A percentile compares a stretch with the other conserved stretches of the same genome.
phyloP scores from a whole-genome alignment of 2,113 vertebrate species.

The Scopus umbretta region DNA sequence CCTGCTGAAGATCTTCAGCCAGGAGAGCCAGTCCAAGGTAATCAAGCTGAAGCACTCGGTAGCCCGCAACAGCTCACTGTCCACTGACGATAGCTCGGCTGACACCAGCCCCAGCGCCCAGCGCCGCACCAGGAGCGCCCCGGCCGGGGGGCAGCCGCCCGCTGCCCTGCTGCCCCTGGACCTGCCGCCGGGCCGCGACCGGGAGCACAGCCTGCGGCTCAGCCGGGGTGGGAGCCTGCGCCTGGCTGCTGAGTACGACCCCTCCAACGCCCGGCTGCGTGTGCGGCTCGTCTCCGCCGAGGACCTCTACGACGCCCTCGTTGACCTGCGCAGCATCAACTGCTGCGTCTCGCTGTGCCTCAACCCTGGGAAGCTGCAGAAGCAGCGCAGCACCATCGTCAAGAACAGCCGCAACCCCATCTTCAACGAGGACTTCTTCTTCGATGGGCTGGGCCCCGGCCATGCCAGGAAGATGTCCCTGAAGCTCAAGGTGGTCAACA shows the following conservation, averaged over 20 bases:
- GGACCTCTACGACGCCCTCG: conserved; percentile 85
- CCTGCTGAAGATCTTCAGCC: conserved; percentile 90
- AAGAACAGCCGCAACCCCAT: conserved; percentile 94
- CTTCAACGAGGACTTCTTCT: conserved; percentile 99
- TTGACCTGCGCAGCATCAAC: conserved; percentile 89
- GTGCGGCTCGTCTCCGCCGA: conserved; percentile 86
- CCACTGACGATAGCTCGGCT: conserved; percentile 90
- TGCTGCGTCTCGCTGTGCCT: conserved; percentile 93
- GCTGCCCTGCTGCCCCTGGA: conserved; percentile 36
- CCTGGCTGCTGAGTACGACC: conserved; percentile 85
- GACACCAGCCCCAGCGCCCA: conserved; percentile 89
- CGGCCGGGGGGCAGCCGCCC: not conserved
- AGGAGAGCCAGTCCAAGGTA: conserved; percentile 92
- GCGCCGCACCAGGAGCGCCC: conserved; percentile 75
- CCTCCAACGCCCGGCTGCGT: conserved; percentile 82
- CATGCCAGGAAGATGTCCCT: conserved; percentile 87
- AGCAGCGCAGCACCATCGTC: conserved; percentile 94
- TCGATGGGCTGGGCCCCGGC: conserved; percentile 82
- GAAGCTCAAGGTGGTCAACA: conserved; percentile 97
- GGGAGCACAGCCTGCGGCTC: conserved; percentile 82
- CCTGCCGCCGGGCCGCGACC: conserved; percentile 58
- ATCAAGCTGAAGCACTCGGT: conserved; percentile 89
- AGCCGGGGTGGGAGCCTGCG: conserved; percentile 84
- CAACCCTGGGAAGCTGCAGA: conserved; percentile 94
- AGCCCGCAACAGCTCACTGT: conserved; percentile 90